Evolutionary conservation across 1,140 invertebrate species (phyloP).

Genomic region (Argopecten irradians): DNA sequence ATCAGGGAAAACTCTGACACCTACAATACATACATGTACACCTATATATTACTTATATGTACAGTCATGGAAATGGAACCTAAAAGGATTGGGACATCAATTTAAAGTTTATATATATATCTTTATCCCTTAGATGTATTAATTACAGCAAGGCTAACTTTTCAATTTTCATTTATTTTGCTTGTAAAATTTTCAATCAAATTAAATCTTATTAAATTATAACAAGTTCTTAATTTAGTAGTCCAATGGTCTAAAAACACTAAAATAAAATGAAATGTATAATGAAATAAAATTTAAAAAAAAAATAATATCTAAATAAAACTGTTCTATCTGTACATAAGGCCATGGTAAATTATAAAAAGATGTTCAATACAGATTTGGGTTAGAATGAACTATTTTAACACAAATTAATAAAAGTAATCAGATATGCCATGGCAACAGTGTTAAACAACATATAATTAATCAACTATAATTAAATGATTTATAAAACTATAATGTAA

Average conservation of each 20-base stretch:
- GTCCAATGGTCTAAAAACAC: background rate
- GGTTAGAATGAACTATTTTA: background rate
- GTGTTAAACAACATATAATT: background rate
- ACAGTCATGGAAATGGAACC: too few relatives aligned
- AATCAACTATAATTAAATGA: background rate
- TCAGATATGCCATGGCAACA: background rate
- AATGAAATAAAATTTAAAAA: too few relatives aligned
- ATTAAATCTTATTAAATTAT: background rate
- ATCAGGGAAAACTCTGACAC: constrained; percentile 24
- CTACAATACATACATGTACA: background rate
- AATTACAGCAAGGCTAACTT: background rate
- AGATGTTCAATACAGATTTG: background rate
- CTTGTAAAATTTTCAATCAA: background rate
- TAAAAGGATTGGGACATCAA: too few relatives aligned
- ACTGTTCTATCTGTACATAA: background rate
- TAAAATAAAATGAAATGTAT: background rate
- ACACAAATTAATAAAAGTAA: background rate
- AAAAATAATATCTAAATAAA: background rate
- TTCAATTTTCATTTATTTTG: background rate
- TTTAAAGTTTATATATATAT: background rate
- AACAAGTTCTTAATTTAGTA: background rate
- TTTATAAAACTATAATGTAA: background rate
- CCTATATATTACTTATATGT: too few relatives aligned
- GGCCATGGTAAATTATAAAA: background rate
- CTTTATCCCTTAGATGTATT: background rate